These are phyloP conservation scores for Tursiops truncatus DNA, from an alignment of 2,113 vertebrate species.

Conservation along the genomic window DNA sequence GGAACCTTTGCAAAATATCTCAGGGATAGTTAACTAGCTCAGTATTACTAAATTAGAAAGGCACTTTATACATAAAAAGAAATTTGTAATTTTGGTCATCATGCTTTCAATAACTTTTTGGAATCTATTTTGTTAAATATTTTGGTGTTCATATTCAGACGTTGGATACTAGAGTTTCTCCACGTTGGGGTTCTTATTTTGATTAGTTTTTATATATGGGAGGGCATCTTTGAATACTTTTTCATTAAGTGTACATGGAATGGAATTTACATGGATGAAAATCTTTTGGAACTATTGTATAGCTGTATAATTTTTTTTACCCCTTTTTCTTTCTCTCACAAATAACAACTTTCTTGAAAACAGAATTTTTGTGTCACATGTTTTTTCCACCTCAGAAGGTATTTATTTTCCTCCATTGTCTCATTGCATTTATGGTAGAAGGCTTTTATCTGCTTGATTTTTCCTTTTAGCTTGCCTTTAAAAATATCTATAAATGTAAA, in stretches of 20 bases:
- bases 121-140: background rate
- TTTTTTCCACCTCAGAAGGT: background rate
- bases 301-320: background rate
- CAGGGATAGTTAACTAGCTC: background rate
- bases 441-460: background rate
- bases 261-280: background rate
- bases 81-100: background rate
- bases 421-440: background rate
- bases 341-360: background rate
- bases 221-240: slow-evolving; percentile 3
- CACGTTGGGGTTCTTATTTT: background rate
- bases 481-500: background rate
- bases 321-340: background rate
- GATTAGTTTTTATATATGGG: slow-evolving; percentile 25
- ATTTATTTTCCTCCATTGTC: background rate
- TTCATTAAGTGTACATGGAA: background rate
- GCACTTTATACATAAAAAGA: background rate
- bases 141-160: background rate
- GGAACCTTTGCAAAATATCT: background rate
- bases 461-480: background rate
- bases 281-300: background rate
- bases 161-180: background rate
- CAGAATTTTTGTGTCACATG: background rate
- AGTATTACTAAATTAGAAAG: slow-evolving; percentile 14
- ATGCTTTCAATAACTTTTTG: background rate